Base-by-base conservation (phyloP, 64 coral and sea anemone genomes). In the Astreopora myriophthalma region DNA sequence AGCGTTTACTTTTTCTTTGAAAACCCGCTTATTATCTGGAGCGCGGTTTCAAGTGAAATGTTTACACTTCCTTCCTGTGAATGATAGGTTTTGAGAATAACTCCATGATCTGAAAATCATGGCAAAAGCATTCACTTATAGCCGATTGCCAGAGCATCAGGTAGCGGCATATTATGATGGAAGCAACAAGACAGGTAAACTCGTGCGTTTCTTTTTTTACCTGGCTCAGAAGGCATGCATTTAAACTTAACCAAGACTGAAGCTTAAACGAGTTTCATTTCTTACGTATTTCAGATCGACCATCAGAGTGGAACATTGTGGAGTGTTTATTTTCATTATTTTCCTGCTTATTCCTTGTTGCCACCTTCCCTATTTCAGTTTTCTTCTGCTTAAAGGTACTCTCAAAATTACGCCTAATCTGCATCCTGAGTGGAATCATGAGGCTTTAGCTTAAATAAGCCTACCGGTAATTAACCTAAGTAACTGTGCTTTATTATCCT, bases 381-480 rank as follows among this genome's bases (percentile, higher is more conserved):
- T 99, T 95, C 80, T 99, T 95, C 69, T 99, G 94, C 82, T 1
- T 99, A 6, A 99, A 99, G 97, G 97, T 99, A 87, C 90, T 77
- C 9, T 69, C 10, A 51, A 23, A 2, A 22, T 22, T 30, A 1
- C 1, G 40, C 22, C 8, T 2, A 64, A 3, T 3, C 14, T 20
- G 20, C 6, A 13, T 9, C 27, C 8, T n/a, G 8, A 57, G 17
- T 29, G 28, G 6, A 28, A 31, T 58, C 64, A 71, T 5, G 40
- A 44, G 11, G 40, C 40, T 6, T 44, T 11, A 44, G 0, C 6
- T 8, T 44, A 44, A 8, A 11, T 44, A 44, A 5, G 11, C 11
- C n/a, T n/a, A n/a, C n/a, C n/a, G n/a, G n/a, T n/a, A 44, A 44
- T 44, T 44, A 44, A 8, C 40, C 40, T 44, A 5, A 0, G 40